These are phyloP conservation scores for Discoglossus pictus DNA, from an alignment of 2,797 vertebrate species.

Conservation along the genomic window DNA sequence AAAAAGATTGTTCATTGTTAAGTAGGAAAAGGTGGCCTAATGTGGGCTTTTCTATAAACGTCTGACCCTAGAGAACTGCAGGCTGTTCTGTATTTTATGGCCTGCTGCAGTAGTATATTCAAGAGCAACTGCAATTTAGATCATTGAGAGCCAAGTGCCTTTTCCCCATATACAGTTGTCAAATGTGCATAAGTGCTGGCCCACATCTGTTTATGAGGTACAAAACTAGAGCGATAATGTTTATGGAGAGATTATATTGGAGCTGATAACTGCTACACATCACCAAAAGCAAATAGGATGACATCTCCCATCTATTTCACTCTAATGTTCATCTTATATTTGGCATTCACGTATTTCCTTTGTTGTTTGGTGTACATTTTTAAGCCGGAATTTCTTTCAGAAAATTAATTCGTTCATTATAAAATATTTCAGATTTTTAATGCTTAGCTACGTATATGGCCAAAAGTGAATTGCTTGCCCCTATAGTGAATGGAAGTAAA, in stretches of 20 bases:
- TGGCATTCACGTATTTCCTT: conserved; percentile 19
- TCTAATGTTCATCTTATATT: conserved; percentile 11
- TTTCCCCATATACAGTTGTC: conserved; percentile 48
- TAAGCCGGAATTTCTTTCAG: no score
- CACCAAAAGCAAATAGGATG: conserved; percentile 27
- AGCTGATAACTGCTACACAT: conserved; percentile 48
- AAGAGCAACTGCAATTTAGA: conserved; percentile 55
- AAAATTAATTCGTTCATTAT: no score
- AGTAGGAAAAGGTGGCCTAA: conserved; percentile 48
- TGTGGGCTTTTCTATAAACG: conserved; percentile 45
- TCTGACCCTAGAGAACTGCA: conserved; percentile 51
- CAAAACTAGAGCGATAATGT: conserved; percentile 48
- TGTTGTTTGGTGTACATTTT: neutral
- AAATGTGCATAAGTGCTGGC: conserved; percentile 50
- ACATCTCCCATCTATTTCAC: conserved; percentile 22
- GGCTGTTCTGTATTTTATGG: conserved; percentile 55
- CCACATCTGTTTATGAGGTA: conserved; percentile 55
- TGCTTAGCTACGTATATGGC: no score
- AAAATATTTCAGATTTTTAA: no score
- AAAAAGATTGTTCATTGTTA: conserved; percentile 48
- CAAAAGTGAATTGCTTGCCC: no score
- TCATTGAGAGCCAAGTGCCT: conserved; percentile 55
- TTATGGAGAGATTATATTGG: conserved; percentile 55
- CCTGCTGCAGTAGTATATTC: conserved; percentile 57
- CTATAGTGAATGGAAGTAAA: no score